Evolutionary conservation across 1,140 invertebrate species (phyloP), one percentile per base, ranked within the genome.

Genomic region (Eupristina koningsbergeri): DNA sequence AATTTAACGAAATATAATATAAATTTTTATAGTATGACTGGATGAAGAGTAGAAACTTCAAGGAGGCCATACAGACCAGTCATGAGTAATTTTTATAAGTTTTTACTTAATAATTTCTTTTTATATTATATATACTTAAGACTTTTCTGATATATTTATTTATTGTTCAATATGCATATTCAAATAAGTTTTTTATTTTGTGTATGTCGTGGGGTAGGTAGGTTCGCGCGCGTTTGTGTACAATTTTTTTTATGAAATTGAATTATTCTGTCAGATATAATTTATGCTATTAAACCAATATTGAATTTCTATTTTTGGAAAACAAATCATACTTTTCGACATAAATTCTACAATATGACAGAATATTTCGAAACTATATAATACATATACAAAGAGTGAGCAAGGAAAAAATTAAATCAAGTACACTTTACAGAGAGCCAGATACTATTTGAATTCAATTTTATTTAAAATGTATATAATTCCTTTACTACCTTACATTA

Each of bases 1-100:
- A 26, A 45, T 22, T 83, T 22, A 77, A 69, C 36, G 36, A 50
- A 34, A 75, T 64, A 88, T 90, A 81, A 90, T 91, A 88, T 92
- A 90, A 89, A 92, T 91, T 92, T 91, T 92, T 92, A 88, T 92
- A 97, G 96, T 97, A 96, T 95, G 96, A 96, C 94, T 98, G 97
- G 97, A 96, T 96, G 94, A 96, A 96, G 95, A 97, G 96, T 95
- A 94, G 96, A 94, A 96, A 97, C 96, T 98, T 98, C 96, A 96
- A 95, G 95, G 96, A 97, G 95, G 96, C 96, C 93, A 96, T 98
- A 94, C 91, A 92, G 89, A 93, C 93, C 90, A 93, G 93, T 92
- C 93, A 96, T 94, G 94, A 95, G 94, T 95, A 95, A 94, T 92
- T 87, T 90, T 89, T 91, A 90, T 93, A 81, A 89, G 88, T 88